These are phyloP conservation scores for Globia sparganii DNA, from an alignment of 2,888 invertebrate genomes.

Conservation along the genomic window DNA sequence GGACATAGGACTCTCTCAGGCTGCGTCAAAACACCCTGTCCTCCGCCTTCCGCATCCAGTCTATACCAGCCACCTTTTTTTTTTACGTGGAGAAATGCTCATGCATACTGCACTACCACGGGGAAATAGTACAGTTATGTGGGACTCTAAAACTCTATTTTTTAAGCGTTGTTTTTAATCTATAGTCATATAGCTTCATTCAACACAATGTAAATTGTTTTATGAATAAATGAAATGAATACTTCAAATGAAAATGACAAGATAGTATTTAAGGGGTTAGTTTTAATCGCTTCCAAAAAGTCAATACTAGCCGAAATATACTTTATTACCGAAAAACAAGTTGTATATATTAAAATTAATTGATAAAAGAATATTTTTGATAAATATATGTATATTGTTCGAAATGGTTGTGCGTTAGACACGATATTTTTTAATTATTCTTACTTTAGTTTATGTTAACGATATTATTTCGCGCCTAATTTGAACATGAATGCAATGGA, in stretches of 20 bases:
- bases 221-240: no score
- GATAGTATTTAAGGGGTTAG: not conserved
- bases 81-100: no score
- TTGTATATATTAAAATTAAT: slow-evolving; percentile 51
- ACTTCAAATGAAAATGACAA: slow-evolving; percentile 17
- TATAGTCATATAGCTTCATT: not conserved
- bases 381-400: slow-evolving; percentile 51
- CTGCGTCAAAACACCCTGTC: no score
- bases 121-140: no score
- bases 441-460: slow-evolving; percentile 13
- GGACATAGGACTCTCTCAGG: not conserved
- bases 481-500: not conserved
- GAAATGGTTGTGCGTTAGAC: slow-evolving; percentile 54
- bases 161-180: slow-evolving; percentile 4
- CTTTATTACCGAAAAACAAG: slow-evolving; percentile 8
- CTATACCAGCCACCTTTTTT: not conserved
- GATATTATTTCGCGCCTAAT: slow-evolving; percentile 48
- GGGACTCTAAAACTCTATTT: no score
- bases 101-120: no score
- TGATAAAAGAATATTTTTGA: slow-evolving; percentile 48
- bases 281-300: slow-evolving; percentile 17
- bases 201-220: no score
- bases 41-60: not conserved
- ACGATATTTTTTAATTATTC: slow-evolving; percentile 10
- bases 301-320: not conserved